Evolutionary conservation across 2,888 invertebrate species (phyloP), one percentile per base, ranked within the genome.

Genomic region (Gastrophysa polygoni): DNA sequence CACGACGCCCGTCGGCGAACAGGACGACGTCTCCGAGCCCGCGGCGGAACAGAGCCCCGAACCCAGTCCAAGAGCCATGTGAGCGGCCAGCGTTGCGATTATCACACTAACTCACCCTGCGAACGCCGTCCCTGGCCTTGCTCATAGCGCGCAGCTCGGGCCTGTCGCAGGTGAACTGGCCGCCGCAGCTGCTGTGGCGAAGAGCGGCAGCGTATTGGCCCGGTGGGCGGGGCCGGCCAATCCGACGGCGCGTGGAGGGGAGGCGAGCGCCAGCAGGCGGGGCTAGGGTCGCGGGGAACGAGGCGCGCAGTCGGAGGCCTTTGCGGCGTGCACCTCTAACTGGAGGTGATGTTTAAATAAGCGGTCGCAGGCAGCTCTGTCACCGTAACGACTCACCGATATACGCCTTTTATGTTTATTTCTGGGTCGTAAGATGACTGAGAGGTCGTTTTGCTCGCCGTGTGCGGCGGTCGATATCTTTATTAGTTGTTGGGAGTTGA

Each of bases 31-130:
- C 68, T 81, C 80, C 67, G 81, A 81, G 67, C 83, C 83, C 77
- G 84, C 80, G 71, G 74, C 79, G 76, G 81, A 78, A 78, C 84
- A 84, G 78, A 84, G 81, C 78, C 85, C 84, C 78, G 85, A 83
- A 81, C 82, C 83, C 74, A 83, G 81, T 72, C 83, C 82, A 71
- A 85, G 81, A 73, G 82, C 83, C 83, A 83, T 85, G 77, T 81
- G 82, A 49, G 80, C 78, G 71, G 81, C 81, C 80, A 81, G 81
- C 68, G 76, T 80, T 73, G 66, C 69, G 51, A 59, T 18, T 10
- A 29, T 48, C 55, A 32, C 28, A 8, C 32, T 7, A 11, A 56
- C n/a, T n/a, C n/a, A n/a, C n/a, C n/a, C n/a, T n/a, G n/a, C n/a
- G n/a, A n/a, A n/a, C n/a, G n/a, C n/a, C n/a, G n/a, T n/a, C n/a